A percentile compares a stretch with the other conserved stretches of the same genome.
Evolutionary conservation across 2,113 vertebrate genomes (phyloP).

Genomic region (Dipodomys stephensi): DNA sequence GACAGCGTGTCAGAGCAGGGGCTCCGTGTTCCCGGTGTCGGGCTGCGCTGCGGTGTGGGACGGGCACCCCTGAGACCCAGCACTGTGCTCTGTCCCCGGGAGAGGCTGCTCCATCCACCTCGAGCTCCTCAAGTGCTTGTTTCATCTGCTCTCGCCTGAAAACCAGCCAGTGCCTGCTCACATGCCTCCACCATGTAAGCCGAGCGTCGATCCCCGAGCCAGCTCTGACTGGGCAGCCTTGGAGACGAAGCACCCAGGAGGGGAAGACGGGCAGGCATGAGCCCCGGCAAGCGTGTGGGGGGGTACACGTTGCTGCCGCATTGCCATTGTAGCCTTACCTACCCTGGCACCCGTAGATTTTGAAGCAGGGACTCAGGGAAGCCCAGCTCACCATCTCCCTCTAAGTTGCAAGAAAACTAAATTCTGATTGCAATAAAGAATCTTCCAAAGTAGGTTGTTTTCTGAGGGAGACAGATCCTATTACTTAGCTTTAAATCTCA

Average conservation of each 20-base stretch:
- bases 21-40: accelerated
- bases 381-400: accelerated
- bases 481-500: constrained; percentile 20
- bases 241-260: no score
- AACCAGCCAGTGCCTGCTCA: no score
- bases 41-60: accelerated
- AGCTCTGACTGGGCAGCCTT: no score
- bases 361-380: background rate
- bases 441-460: background rate
- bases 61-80: no score
- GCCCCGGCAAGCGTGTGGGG: no score
- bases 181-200: no score
- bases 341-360: no score
- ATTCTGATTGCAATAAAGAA: background rate
- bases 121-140: no score
- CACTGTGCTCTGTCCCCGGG: accelerated
- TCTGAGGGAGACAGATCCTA: background rate
- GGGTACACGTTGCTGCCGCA: background rate
- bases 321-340: accelerated
- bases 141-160: background rate
- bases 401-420: background rate
- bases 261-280: no score
- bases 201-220: no score
- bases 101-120: accelerated
- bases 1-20: no score